Evolutionary conservation across 2,888 invertebrate genomes (phyloP).

Genomic region (Ophonus ardosiacus): DNA sequence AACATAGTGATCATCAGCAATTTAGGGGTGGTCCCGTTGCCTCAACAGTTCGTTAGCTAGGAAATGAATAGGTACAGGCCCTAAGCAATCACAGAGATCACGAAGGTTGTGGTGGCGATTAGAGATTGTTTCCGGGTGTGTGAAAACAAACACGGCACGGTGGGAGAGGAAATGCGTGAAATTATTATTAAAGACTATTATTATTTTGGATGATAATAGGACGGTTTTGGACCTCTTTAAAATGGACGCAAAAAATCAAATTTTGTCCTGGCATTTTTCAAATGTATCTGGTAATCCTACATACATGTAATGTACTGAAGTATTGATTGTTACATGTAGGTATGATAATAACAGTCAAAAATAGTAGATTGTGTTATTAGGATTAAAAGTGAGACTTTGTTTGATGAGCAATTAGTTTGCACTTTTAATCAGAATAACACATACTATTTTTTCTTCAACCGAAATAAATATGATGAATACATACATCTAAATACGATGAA

Average conservation of each 20-base stretch:
- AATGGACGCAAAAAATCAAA: neutral
- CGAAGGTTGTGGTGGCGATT: neutral
- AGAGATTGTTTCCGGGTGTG: slow-evolving; percentile 53
- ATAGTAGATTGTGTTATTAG: too few species aligned
- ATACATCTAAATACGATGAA: too few species aligned
- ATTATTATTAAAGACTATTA: slow-evolving; percentile 6
- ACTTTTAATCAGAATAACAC: too few species aligned
- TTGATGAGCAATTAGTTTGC: too few species aligned
- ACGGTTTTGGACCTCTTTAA: slow-evolving; percentile 2
- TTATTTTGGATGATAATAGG: neutral
- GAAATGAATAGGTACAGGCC: slow-evolving; percentile 49
- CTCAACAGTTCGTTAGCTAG: slow-evolving; percentile 59
- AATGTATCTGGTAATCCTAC: too few species aligned
- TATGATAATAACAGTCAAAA: too few species aligned
- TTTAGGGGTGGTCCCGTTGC: slow-evolving; percentile 55
- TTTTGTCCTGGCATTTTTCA: too few species aligned
- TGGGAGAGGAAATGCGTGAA: slow-evolving; percentile 23
- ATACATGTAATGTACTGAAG: too few species aligned
- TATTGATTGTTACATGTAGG: too few species aligned
- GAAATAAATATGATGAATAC: too few species aligned
- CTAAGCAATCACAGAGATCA: neutral
- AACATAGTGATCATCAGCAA: slow-evolving; percentile 62
- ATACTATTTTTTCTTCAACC: too few species aligned
- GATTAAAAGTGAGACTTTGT: too few species aligned
- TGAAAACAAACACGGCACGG: slow-evolving; percentile 52